phyloP scores from a whole-genome alignment of 2,888 invertebrate species.

The Cephalotes varians region DNA sequence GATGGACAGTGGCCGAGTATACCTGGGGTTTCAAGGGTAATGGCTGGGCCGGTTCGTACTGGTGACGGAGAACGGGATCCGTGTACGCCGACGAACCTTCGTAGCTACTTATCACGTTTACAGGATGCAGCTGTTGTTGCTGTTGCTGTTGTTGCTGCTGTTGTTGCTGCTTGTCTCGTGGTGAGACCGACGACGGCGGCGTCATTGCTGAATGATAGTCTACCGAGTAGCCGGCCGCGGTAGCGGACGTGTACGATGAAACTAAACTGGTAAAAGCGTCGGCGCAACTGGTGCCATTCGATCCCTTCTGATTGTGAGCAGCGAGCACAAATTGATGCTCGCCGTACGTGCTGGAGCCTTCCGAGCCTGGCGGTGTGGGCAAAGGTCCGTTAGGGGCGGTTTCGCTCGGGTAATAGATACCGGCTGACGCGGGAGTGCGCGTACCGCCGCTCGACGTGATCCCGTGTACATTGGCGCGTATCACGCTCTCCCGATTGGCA shows the following conservation, averaged over 20 bases:
- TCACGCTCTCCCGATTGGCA: slow-evolving; percentile 95
- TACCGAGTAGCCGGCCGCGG: slow-evolving; percentile 88
- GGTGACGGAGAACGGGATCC: slow-evolving; percentile 85
- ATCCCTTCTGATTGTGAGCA: slow-evolving; percentile 83
- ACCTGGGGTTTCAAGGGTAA: slow-evolving; percentile 96
- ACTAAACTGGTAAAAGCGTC: slow-evolving; percentile 88
- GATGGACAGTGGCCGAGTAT: slow-evolving; percentile 89
- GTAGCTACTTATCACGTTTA: slow-evolving; percentile 89
- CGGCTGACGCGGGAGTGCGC: slow-evolving; percentile 79
- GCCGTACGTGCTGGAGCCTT: slow-evolving; percentile 91
- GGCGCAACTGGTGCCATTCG: slow-evolving; percentile 65
- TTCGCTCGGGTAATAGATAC: slow-evolving; percentile 81
- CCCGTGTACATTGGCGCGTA: slow-evolving; percentile 93
- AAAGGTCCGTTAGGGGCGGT: slow-evolving; percentile 90
- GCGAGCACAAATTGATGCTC: slow-evolving; percentile 88
- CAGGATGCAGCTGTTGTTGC: slow-evolving; percentile 84
- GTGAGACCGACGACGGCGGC: slow-evolving; percentile 98
- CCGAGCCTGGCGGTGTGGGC: slow-evolving; percentile 96
- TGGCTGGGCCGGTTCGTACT: slow-evolving; percentile 88
- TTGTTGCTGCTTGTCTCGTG: slow-evolving; percentile 93
- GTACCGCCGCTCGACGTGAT: slow-evolving; percentile 86
- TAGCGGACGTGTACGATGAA: slow-evolving; percentile 87
- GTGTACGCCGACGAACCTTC: slow-evolving; percentile 87
- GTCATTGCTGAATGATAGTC: slow-evolving; percentile 98
- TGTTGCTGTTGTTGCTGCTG: slow-evolving; percentile 81